Percentiles rank a stretch among this genome's conserved stretches.
These are phyloP conservation scores for Hirtodrosophila duncani DNA, from an alignment of 2,888 invertebrate genomes.

Conservation along the genomic window DNA sequence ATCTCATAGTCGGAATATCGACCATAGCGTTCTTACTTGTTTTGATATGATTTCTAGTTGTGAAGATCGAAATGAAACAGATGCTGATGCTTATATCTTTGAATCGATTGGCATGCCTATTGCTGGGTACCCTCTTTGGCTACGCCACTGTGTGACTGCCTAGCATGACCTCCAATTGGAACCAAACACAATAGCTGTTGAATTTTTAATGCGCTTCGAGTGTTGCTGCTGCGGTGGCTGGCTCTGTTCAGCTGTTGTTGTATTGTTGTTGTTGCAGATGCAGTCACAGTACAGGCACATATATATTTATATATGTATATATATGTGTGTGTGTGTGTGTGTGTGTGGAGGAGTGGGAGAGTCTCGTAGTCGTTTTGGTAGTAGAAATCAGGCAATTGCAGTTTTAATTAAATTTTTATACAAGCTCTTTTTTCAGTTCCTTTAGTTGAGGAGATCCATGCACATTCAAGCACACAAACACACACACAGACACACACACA, in stretches of 20 bases:
- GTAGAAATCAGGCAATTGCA: conserved; percentile 39
- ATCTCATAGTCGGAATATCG: too few relatives aligned
- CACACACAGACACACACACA: background rate
- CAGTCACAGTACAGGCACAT: conserved; percentile 3
- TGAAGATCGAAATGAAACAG: too few relatives aligned
- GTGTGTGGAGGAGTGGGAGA: background rate
- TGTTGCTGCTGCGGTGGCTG: conserved; percentile 28
- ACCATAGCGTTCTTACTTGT: too few relatives aligned
- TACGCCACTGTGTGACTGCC: conserved; percentile 3
- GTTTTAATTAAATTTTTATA: conserved; percentile 57
- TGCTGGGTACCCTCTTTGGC: too few relatives aligned
- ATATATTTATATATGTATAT: conserved; percentile 1
- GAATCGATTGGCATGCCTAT: too few relatives aligned
- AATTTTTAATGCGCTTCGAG: conserved; percentile 54
- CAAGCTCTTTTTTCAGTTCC: conserved; percentile 20
- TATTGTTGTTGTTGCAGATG: conserved; percentile 3
- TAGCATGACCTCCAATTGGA: conserved; percentile 50
- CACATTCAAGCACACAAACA: background rate
- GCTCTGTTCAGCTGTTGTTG: conserved; percentile 4
- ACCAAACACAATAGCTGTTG: conserved; percentile 46
- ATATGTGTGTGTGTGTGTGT: conserved; percentile 1
- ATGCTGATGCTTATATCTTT: too few relatives aligned
- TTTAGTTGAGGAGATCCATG: background rate
- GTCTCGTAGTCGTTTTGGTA: conserved; percentile 1
- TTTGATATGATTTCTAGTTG: too few relatives aligned